phyloP scores from a whole-genome alignment of 37 sponge, comb jelly and placozoan species.

The Amphimedon queenslandica region DNA sequence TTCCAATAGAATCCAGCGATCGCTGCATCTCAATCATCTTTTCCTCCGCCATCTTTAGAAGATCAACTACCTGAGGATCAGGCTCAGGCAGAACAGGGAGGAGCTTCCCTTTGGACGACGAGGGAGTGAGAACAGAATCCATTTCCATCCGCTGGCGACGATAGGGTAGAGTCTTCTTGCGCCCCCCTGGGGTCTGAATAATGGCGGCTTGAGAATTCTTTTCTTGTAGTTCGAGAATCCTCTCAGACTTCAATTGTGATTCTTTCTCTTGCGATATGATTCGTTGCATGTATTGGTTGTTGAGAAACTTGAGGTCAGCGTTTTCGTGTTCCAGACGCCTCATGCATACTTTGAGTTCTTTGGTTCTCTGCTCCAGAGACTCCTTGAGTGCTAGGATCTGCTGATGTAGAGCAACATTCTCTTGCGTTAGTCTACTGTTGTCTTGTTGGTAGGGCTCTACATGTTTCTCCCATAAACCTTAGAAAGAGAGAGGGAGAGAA shows the following conservation, averaged over 20 bases:
- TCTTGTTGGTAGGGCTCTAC: slow-evolving; percentile 94
- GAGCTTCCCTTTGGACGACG: not conserved
- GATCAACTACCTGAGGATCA: slow-evolving; percentile 89
- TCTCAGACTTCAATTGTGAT: slow-evolving; percentile 65
- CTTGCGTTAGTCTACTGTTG: slow-evolving; percentile 85
- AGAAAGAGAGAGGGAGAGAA: not conserved
- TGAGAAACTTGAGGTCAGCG: slow-evolving; percentile 94
- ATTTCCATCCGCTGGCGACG: slow-evolving; percentile 96
- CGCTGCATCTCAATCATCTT: slow-evolving; percentile 68
- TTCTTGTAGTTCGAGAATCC: slow-evolving; percentile 89
- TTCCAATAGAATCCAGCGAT: slow-evolving; percentile 39
- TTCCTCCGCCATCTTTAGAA: slow-evolving; percentile 90
- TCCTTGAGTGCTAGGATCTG: slow-evolving; percentile 82
- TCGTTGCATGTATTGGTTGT: slow-evolving; percentile 89
- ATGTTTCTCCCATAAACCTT: slow-evolving; percentile 54
- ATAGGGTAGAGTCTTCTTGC: slow-evolving; percentile 82
- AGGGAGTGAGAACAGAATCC: slow-evolving; percentile 50
- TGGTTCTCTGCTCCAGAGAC: slow-evolving; percentile 43
- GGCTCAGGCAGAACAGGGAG: slow-evolving; percentile 32
- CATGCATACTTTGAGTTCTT: slow-evolving; percentile 74
- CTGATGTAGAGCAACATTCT: slow-evolving; percentile 92
- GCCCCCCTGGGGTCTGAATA: slow-evolving; percentile 95
- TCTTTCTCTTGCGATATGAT: slow-evolving; percentile 77
- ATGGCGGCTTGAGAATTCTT: slow-evolving; percentile 97
- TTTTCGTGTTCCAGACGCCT: slow-evolving; percentile 92